Conservation (phyloP, 2,113 vertebrate genomes). For the Charina bottae region DNA sequence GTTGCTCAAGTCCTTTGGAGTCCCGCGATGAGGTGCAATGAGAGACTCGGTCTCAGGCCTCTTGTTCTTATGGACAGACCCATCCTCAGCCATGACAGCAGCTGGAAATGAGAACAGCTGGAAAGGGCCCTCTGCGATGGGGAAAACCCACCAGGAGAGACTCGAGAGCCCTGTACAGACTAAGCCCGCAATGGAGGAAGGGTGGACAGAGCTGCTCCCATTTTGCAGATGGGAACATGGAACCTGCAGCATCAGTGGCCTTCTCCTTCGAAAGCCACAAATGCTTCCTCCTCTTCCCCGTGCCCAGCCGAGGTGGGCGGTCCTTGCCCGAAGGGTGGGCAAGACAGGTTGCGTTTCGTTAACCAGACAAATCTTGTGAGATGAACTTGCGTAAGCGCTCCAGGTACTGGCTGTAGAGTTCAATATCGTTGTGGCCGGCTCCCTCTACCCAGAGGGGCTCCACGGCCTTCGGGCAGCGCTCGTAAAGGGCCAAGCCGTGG, state of each 20-base stretch:
- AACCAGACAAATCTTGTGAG: conserved; percentile 86
- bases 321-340: not conserved
- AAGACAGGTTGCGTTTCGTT: conserved; percentile 61
- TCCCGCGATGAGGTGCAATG: not conserved
- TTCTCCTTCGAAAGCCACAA: not conserved
- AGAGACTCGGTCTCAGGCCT: not conserved
- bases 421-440: conserved; percentile 97
- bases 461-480: conserved; percentile 95
- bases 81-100: not conserved
- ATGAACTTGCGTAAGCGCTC: conserved; percentile 95
- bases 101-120: too few species aligned
- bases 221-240: not conserved
- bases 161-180: too few species aligned
- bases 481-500: conserved; percentile 92
- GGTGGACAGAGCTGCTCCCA: not conserved
- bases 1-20: not conserved
- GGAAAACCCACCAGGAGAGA: not conserved
- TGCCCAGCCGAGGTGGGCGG: not conserved
- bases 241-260: not conserved
- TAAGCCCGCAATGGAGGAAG: not conserved
- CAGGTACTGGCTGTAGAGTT: conserved; percentile 97
- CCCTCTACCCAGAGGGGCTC: conserved; percentile 99
- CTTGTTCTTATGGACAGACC: not conserved
- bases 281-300: not conserved
- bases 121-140: not conserved